Evolutionary conservation across 2,113 vertebrate species (phyloP).

Genomic region (Capreolus pygargus): DNA sequence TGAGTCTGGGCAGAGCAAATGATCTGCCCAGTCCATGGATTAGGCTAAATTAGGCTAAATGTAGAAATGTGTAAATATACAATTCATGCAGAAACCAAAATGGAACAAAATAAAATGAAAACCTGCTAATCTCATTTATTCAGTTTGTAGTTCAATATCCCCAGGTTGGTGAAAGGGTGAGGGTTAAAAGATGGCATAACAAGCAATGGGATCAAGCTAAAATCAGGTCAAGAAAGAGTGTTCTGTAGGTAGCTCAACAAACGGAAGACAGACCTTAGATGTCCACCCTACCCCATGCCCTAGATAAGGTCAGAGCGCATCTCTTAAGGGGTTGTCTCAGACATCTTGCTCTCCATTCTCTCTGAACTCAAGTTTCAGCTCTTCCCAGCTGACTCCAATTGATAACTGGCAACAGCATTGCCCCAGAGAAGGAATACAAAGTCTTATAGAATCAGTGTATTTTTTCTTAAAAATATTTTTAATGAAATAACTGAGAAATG

Average conservation of each 20-base stretch:
- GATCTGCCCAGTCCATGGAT: not conserved
- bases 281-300: fast-evolving
- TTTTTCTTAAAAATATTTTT: not conserved
- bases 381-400: not conserved
- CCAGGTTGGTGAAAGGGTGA: not conserved
- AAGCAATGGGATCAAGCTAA: not conserved
- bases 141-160: not conserved
- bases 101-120: not conserved
- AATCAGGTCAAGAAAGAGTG: not conserved
- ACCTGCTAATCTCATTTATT: not conserved
- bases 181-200: not conserved
- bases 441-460: not conserved
- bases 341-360: not conserved
- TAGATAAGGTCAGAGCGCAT: not conserved
- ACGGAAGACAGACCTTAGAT: not conserved
- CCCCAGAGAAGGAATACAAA: not conserved
- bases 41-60: not conserved
- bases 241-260: not conserved
- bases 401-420: not conserved
- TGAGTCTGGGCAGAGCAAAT: not conserved
- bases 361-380: not conserved
- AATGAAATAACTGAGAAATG: not conserved
- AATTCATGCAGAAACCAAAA: not conserved
- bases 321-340: not conserved
- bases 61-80: not conserved